Evolutionary conservation across 2,113 vertebrate species (phyloP).

Genomic region (Murina feae): DNA sequence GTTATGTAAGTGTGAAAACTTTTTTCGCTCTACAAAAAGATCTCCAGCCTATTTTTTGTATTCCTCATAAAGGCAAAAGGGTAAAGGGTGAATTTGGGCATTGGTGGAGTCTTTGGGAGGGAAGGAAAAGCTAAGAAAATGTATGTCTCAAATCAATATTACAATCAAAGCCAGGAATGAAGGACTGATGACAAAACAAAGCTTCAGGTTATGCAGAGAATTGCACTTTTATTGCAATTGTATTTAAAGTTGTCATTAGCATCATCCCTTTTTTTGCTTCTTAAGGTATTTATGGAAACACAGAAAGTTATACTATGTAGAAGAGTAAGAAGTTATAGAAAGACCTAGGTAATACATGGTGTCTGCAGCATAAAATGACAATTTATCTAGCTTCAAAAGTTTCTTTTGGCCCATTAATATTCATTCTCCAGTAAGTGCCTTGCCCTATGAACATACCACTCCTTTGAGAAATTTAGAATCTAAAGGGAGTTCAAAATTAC

Average conservation of each 20-base stretch:
- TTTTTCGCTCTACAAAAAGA: conserved; percentile 46
- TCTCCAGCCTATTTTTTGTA: conserved; percentile 34
- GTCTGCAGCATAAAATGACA: background rate
- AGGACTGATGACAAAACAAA: background rate
- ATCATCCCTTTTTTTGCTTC: background rate
- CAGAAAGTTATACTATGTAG: background rate
- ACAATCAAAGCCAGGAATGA: background rate
- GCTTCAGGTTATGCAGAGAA: background rate
- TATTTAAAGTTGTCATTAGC: background rate
- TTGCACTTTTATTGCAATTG: background rate
- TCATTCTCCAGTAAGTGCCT: background rate
- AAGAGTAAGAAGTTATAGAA: background rate
- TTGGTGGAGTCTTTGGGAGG: background rate
- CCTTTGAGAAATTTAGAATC: conserved; percentile 19
- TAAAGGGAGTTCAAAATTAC: background rate
- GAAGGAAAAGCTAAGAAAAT: conserved; percentile 16
- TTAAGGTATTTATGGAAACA: background rate
- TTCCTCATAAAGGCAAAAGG: conserved; percentile 3
- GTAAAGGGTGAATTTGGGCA: background rate
- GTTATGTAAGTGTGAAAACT: conserved; percentile 58
- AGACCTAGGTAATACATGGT: background rate
- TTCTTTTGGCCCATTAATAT: background rate
- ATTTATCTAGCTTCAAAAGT: background rate
- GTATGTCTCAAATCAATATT: background rate
- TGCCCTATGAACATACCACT: background rate